phyloP scores from a whole-genome alignment of 2,797 vertebrate genomes.

The Sebastes nivosus region DNA sequence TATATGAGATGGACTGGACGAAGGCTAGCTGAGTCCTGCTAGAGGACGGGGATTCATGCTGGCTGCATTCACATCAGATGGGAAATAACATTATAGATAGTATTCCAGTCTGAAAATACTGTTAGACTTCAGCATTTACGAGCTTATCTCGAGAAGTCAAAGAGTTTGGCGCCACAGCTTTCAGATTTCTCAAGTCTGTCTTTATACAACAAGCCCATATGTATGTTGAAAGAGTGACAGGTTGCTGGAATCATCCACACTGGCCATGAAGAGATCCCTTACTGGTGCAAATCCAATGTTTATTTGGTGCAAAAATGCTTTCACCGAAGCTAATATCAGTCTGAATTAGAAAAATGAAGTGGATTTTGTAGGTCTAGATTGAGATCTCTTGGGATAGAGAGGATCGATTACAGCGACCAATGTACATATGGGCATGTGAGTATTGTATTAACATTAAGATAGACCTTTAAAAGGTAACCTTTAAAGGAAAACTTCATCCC shows the following conservation, averaged over 20 bases:
- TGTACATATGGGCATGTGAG: neutral
- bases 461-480: neutral
- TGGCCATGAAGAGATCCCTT: neutral
- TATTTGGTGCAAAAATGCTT: neutral
- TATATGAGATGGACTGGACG: conserved; percentile 10
- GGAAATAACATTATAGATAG: neutral
- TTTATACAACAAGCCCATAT: neutral
- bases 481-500: neutral
- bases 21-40: conserved; percentile 16
- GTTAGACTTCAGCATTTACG: neutral
- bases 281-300: neutral
- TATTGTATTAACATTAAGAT: neutral
- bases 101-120: neutral
- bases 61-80: conserved; percentile 27
- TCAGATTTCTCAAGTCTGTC: no score
- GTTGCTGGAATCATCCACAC: neutral
- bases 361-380: no score
- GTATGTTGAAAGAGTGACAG: neutral
- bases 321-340: neutral
- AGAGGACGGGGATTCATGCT: neutral
- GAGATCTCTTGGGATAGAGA: neutral
- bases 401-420: neutral
- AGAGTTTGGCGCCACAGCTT: neutral
- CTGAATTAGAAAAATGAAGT: neutral
- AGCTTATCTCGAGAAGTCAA: neutral